Percentiles rank a stretch among this genome's conserved stretches.
Conservation (phyloP, 2,113 vertebrate species). For the Aspidoscelis tigris region DNA sequence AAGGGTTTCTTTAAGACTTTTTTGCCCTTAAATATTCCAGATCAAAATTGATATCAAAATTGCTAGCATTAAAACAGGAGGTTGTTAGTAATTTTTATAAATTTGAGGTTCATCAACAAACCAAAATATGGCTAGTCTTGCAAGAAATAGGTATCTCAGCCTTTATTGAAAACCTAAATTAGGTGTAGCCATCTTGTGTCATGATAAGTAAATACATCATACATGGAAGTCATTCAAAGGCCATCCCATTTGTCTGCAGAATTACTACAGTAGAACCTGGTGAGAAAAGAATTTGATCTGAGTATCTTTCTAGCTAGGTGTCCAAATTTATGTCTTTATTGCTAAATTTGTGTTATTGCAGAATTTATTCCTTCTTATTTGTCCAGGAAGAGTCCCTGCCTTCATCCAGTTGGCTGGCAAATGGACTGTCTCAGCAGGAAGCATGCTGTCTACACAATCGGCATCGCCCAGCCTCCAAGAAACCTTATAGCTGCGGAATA, state of each 20-base stretch:
- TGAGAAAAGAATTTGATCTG: not conserved
- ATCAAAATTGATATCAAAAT: not conserved
- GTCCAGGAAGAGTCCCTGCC: not conserved
- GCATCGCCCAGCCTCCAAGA: too few species aligned
- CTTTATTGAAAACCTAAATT: slow-evolving; percentile 20
- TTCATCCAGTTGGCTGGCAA: too few species aligned
- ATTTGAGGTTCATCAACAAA: not conserved
- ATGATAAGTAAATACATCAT: not conserved
- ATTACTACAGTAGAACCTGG: not conserved
- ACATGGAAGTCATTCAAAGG: slow-evolving; percentile 13
- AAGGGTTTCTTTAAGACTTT: not conserved
- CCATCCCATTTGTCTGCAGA: not conserved
- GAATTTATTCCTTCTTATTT: not conserved
- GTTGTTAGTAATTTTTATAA: not conserved
- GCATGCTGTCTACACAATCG: too few species aligned
- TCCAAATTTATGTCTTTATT: not conserved
- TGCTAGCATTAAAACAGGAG: not conserved
- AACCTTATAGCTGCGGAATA: too few species aligned
- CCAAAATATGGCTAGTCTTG: not conserved
- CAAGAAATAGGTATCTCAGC: slow-evolving; percentile 11
- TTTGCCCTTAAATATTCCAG: not conserved
- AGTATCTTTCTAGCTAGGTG: not conserved
- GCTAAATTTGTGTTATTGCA: not conserved
- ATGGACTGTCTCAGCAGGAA: too few species aligned
- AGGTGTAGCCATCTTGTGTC: not conserved